Conservation (phyloP, 2,888 invertebrate species). For the Chelonus formosanus region DNA sequence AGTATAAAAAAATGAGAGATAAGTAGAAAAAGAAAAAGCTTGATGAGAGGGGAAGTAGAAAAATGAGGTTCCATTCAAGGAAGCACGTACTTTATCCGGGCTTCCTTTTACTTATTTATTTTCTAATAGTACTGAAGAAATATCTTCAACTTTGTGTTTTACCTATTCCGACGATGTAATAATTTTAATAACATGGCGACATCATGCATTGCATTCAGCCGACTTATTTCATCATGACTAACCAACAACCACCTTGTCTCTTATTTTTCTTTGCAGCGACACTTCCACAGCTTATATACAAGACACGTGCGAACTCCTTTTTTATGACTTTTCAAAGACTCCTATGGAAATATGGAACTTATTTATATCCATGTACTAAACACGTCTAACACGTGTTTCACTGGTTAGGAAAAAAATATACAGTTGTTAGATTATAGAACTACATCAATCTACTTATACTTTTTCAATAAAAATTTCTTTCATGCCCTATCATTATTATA, state of each 20-base stretch:
- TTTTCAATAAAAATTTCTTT: background rate
- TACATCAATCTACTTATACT: too few species aligned
- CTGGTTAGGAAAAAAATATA: background rate
- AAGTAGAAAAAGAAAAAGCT: background rate
- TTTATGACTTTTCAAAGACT: conserved; percentile 20
- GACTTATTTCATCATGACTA: conserved; percentile 4
- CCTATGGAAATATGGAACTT: conserved; percentile 31
- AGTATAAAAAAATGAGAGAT: conserved; percentile 26
- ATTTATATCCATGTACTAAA: conserved; percentile 27
- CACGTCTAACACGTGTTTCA: conserved; percentile 17
- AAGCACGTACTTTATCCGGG: conserved; percentile 16
- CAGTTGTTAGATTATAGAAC: background rate
- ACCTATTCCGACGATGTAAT: conserved; percentile 7
- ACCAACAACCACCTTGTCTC: conserved; percentile 16
- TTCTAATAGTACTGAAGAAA: background rate
- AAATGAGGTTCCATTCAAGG: conserved; percentile 27
- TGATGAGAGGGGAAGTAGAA: conserved; percentile 8
- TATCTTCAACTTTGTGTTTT: background rate
- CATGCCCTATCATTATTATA: background rate
- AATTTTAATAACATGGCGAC: conserved; percentile 21
- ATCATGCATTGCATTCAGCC: background rate
- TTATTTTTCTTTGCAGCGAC: background rate
- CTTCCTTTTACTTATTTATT: conserved; percentile 3
- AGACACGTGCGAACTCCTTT: conserved; percentile 29
- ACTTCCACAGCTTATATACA: conserved; percentile 1